These are phyloP conservation scores for Kryptopterus vitreolus DNA, from an alignment of 2,797 vertebrate species.

Conservation along the genomic window DNA sequence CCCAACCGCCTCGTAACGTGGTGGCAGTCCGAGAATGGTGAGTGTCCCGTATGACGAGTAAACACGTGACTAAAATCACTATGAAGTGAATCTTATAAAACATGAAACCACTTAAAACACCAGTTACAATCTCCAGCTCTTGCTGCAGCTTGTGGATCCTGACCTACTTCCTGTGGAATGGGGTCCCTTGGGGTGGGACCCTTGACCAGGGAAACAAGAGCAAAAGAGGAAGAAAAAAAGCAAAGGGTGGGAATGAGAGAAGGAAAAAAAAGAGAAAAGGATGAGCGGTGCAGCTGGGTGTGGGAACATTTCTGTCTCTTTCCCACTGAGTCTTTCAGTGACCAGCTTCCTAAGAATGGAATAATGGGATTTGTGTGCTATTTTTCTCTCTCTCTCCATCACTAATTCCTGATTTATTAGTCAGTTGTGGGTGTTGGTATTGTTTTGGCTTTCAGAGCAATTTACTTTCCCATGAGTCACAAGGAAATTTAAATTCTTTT, in stretches of 20 bases:
- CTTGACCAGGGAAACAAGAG: background rate
- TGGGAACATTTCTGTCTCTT: conserved; percentile 46
- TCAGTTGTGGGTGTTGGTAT: conserved; percentile 21
- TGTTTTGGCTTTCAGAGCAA: background rate
- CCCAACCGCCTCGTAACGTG: conserved; percentile 86
- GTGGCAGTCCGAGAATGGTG: conserved; percentile 90
- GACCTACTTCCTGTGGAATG: conserved; percentile 29
- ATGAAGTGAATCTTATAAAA: conserved; percentile 2
- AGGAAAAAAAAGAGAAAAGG: conserved; percentile 23
- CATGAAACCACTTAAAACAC: background rate
- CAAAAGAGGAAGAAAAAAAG: conserved; percentile 35
- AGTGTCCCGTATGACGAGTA: conserved; percentile 25
- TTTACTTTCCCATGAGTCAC: background rate
- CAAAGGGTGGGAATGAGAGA: conserved; percentile 35
- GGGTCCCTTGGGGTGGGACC: conserved; percentile 13
- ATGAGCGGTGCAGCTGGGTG: conserved; percentile 42
- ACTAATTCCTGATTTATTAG: conserved; percentile 30
- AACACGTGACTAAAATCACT: background rate
- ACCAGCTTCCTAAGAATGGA: conserved; percentile 17
- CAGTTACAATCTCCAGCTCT: background rate
- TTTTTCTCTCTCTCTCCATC: background rate
- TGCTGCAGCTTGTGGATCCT: background rate
- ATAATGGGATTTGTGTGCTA: conserved; percentile 6
- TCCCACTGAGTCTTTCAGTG: conserved; percentile 34
- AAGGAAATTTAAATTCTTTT: background rate